Conservation (phyloP, 2,113 vertebrate species). For the Anarhynchus alexandrinus region DNA sequence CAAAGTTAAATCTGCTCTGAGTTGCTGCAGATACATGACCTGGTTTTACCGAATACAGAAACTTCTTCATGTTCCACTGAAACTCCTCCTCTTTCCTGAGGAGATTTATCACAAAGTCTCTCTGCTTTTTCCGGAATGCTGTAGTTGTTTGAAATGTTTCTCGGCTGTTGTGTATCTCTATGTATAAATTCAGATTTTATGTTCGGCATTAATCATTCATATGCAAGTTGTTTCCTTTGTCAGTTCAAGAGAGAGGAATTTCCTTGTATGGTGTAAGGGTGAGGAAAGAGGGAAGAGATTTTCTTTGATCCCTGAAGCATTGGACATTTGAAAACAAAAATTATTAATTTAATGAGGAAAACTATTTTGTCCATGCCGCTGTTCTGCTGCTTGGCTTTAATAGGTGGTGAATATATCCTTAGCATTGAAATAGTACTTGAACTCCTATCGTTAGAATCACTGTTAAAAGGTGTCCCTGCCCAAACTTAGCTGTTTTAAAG, state of each 20-base stretch:
- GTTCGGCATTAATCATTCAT: background rate
- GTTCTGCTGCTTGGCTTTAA: background rate
- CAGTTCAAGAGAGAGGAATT: background rate
- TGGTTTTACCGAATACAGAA: background rate
- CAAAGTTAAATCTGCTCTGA: background rate
- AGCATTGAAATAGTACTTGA: background rate
- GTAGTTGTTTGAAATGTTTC: background rate
- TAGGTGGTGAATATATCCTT: background rate
- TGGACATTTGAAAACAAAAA: background rate
- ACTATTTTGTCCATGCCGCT: background rate
- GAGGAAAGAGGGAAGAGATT: background rate
- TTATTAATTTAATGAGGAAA: background rate
- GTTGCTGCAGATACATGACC: constrained; percentile 7
- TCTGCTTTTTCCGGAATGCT: background rate
- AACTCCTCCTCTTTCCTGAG: background rate
- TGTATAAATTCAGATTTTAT: background rate
- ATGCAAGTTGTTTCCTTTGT: background rate
- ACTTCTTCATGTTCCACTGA: background rate
- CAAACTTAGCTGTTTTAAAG: background rate
- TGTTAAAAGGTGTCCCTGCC: background rate
- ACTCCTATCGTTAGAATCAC: background rate
- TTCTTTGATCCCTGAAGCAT: background rate
- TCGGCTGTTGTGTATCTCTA: background rate
- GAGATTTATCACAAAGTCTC: background rate
- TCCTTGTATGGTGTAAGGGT: background rate